Evolutionary conservation across 2,888 invertebrate species (phyloP), one percentile per base, ranked within the genome.

Genomic region (Lithophane semibrunnea): DNA sequence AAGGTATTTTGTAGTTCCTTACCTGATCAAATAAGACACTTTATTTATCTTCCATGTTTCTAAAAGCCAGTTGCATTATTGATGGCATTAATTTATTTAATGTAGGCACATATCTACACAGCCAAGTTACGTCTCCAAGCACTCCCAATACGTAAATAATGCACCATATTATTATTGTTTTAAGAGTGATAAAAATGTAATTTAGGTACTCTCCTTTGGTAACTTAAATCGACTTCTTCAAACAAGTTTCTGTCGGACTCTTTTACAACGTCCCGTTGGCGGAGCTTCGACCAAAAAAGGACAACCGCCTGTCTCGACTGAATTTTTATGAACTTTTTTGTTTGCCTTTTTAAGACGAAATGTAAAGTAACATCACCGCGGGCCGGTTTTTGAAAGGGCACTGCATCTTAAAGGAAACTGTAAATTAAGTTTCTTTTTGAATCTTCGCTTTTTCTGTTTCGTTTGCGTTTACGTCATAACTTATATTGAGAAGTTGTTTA

Each of bases 181-280:
- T 82, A 85, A 77, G 75, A 68, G 80, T 79, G 74, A 84, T 83
- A 86, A 86, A 86, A 88, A 91, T 88, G 73, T 87, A 90, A 92
- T 92, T 91, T 86, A 84, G 90, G 83, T 88, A 90, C 88, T 92
- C 90, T 90, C 85, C 88, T 92, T 93, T 92, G 90, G 91, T 94
- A 95, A 95, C 93, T 96, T 95, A 94, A 95, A 96, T 95, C 94
- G 95, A 95, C 95, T 96, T 95, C 91, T 90, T 89, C 90, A 92
- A 94, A 94, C 92, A 94, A 95, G 92, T 94, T 95, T 93, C 91
- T 79, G 91, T 92, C 88, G 86, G 92, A 90, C 89, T 94, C 90
- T 92, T 91, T 92, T 92, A 92, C 93, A 90, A 91, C 90, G 92
- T 86, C 88, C 91, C 91, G 89, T 89, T 90, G 87, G 87, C 84